Conservation (phyloP, 2,113 vertebrate species). For the Zapus hudsonius region DNA sequence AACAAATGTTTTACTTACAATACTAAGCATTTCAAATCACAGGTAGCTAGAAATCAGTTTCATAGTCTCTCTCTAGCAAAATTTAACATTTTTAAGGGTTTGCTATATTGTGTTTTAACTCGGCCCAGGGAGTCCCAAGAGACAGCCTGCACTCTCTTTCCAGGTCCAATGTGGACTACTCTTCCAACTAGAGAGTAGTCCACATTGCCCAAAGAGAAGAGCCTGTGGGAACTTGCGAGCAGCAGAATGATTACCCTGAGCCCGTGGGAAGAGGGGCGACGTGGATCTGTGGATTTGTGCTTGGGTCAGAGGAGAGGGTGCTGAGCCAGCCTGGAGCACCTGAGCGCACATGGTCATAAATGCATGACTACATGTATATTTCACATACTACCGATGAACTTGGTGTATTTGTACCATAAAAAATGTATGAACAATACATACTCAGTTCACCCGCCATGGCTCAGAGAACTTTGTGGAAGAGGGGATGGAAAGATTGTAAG, state of each 20-base stretch:
- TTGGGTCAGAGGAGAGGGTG: background rate
- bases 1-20: slow-evolving; percentile 1
- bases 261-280: too few relatives aligned
- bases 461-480: too few relatives aligned
- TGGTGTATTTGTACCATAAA: background rate
- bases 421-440: too few relatives aligned
- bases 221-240: too few relatives aligned
- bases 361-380: background rate
- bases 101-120: background rate
- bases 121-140: background rate
- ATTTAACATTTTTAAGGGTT: background rate
- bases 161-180: background rate
- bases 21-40: background rate
- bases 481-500: too few relatives aligned
- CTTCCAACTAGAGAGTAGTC: too few relatives aligned
- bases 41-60: background rate
- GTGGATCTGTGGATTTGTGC: too few relatives aligned
- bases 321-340: background rate
- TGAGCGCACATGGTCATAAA: background rate
- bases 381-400: background rate
- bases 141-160: background rate
- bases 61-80: background rate
- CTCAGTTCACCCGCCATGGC: too few relatives aligned
- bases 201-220: background rate
- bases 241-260: too few relatives aligned